Evolutionary conservation across 2,888 invertebrate species (phyloP), one percentile per base, ranked within the genome.

Genomic region (Dasypogon diadema): DNA sequence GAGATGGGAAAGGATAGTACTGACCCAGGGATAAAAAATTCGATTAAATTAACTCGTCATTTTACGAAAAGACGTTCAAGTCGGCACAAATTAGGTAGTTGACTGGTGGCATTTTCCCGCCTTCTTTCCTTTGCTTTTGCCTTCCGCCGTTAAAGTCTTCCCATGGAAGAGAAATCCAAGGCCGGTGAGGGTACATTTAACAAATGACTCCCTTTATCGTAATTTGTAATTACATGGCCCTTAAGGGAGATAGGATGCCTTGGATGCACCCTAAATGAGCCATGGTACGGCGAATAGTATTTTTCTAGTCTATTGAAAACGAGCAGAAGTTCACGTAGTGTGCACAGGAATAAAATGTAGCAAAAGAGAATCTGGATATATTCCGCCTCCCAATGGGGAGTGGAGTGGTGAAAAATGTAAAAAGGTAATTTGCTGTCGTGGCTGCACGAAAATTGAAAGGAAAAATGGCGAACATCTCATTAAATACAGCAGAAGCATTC

Each of bases 201-300:
- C 77, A 78, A 78, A 78, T 78, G 77, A 72, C 75, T 76, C 75
- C 73, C 55, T 78, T 78, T 76, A 74, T 72, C 75, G 75, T 78
- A 78, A 77, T 78, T 78, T 77, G 78, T 78, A 78, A 78, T 78
- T 78, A 78, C 75, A 78, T 65, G 74, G 74, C 65, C 75, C 75
- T 76, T 78, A 75, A 56, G 78, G 75, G 56, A 73, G 75, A 63
- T 75, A 16, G 56, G 42, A 58, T 60, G 48, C 48, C 58, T 46
- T 48, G 75, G 68, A 75, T 77, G 75, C 77, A 72, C 75, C 77
- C 77, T 75, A 77, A 77, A 77, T 77, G 77, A 77, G 75, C 74
- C 75, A 58, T 68, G 75, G 75, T 74, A 58, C 68, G 77, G 74
- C 74, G 74, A 63, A 51, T 42, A 34, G 63, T 54, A 73, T 74